Conservation (phyloP, 2,888 invertebrate species). For the Apotomis capreana region DNA sequence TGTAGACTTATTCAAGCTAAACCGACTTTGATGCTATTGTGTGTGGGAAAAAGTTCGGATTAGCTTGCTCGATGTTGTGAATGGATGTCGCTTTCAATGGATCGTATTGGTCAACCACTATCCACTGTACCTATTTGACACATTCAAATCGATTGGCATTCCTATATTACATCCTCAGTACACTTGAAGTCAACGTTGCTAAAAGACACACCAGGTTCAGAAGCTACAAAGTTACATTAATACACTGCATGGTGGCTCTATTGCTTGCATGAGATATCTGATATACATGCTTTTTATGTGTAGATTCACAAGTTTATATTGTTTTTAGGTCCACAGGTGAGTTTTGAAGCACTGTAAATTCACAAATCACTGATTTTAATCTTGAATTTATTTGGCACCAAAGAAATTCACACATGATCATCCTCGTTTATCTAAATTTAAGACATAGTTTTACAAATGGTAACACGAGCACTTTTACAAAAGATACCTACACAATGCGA, state of each 20-base stretch:
- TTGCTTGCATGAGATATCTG: conserved; percentile 76
- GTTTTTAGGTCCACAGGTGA: conserved; percentile 43
- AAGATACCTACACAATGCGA: conserved; percentile 11
- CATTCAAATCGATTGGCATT: conserved; percentile 67
- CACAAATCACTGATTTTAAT: conserved; percentile 31
- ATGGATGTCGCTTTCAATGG: conserved; percentile 82
- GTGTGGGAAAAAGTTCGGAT: conserved; percentile 58
- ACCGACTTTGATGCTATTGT: conserved; percentile 52
- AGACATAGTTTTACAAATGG: background rate
- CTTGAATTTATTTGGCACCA: conserved; percentile 15
- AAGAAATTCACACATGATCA: conserved; percentile 10
- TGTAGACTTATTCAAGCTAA: conserved; percentile 68
- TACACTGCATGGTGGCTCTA: conserved; percentile 77
- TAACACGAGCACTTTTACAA: conserved; percentile 12
- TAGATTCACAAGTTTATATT: conserved; percentile 57
- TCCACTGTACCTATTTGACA: conserved; percentile 70
- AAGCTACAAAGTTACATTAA: conserved; percentile 60
- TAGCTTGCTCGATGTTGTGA: conserved; percentile 78
- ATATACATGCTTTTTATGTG: conserved; percentile 79
- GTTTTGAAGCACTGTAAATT: conserved; percentile 31
- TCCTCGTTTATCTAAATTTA: conserved; percentile 29
- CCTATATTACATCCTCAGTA: conserved; percentile 60
- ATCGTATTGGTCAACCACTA: conserved; percentile 78
- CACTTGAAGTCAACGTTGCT: conserved; percentile 65
- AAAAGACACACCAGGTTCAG: conserved; percentile 51